Evolutionary conservation across 2,113 vertebrate species (phyloP), one percentile per base, ranked within the genome.

Genomic region (Lamprotornis superbus): DNA sequence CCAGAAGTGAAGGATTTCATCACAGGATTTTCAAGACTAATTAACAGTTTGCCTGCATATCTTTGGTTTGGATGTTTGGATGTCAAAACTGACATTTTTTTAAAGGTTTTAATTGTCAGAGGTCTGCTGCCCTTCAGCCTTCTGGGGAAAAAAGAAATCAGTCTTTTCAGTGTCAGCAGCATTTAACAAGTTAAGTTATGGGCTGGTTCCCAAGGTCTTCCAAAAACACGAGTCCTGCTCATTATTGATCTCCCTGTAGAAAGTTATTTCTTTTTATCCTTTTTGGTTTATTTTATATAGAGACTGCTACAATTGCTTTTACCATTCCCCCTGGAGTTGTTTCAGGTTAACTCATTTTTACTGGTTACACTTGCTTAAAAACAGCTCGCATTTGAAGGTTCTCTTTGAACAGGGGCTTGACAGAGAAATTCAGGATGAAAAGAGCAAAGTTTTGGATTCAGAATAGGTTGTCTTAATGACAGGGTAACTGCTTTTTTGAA

Each of bases 321-420:
- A 89, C 94, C 74, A 46, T 87, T 91, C 74, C 57, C 90, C 30
- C 31, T 56, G 57, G 89, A 89, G 91, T 71, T n/a, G 71, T 82
- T 91, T 87, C 74, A 89, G 80, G 74, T 82, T 79, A 94, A 94
- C 70, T 75, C 49, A 68, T 71, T 92, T 92, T 83, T n/a, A 46
- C 65, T 69, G 63, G 81, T 52, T 79, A 76, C 8, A 17, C 61
- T 89, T 90, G 39, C 64, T 78, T 75, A 86, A 93, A 86, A 59
- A 89, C 35, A 75, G 56, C 65, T 82, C 3, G 17, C n/a, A 55
- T 68, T 40, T 82, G 61, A 89, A 94, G n/a, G 69, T 53, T 44
- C n/a, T 60, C 67, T 89, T 78, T 82, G 74, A 91, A 42, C 15
- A 35, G 3, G 9, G 70, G n/a, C 68, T 46, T 69, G 77, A 91